These are phyloP conservation scores for Catagonus wagneri DNA, from an alignment of 2,113 vertebrate species.

Conservation along the genomic window DNA sequence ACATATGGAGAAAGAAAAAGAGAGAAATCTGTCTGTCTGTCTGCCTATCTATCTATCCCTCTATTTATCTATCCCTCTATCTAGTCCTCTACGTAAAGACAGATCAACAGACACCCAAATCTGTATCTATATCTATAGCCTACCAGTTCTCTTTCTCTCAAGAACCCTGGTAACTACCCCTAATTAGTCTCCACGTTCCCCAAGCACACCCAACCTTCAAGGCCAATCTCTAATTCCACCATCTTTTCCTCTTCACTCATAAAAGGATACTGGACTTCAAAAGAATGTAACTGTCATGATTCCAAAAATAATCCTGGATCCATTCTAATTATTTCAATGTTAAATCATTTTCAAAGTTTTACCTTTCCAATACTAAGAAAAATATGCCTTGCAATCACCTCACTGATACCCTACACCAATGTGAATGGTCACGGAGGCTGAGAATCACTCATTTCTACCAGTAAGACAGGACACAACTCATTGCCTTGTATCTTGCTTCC, in stretches of 20 bases:
- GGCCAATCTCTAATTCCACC: background rate
- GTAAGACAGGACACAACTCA: background rate
- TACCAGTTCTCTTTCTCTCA: background rate
- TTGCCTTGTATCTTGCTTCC: background rate
- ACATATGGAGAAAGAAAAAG: background rate
- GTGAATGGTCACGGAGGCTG: background rate
- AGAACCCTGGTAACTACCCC: background rate
- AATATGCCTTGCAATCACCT: background rate
- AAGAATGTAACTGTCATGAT: background rate
- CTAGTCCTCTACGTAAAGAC: background rate
- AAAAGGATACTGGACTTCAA: background rate
- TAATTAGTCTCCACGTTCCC: background rate
- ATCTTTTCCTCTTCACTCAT: background rate
- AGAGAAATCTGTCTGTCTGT: background rate
- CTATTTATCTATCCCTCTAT: background rate
- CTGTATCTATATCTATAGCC: no score
- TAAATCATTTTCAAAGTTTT: constrained; percentile 10
- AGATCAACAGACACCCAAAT: background rate
- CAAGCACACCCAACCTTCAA: background rate
- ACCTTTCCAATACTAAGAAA: constrained; percentile 41
- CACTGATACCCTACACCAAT: background rate
- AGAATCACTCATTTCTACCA: background rate
- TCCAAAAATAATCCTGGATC: background rate
- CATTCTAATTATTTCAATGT: constrained; percentile 32
- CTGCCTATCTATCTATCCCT: background rate